These are phyloP conservation scores for Anneissia japonica DNA, from an alignment of 35 echinoderm and acorn worm genomes.

Conservation along the genomic window DNA sequence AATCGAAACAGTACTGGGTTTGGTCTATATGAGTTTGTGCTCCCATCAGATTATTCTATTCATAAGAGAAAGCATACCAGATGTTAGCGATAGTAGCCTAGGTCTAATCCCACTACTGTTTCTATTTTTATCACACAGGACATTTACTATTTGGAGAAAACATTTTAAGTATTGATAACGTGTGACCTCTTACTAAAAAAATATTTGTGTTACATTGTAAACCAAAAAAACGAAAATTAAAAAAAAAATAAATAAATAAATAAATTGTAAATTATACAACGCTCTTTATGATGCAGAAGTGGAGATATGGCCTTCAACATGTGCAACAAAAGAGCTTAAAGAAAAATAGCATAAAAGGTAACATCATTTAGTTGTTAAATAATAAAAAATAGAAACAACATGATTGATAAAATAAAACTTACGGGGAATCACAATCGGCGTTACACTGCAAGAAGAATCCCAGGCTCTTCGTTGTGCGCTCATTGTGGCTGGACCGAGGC, in stretches of 20 bases:
- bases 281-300: background rate
- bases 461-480: constrained; percentile 64
- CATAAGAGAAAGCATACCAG: too few species aligned
- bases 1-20: too few species aligned
- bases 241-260: too few species aligned
- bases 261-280: too few species aligned
- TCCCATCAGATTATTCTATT: too few species aligned
- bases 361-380: background rate
- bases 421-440: constrained; percentile 96
- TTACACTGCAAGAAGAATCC: constrained; percentile 98
- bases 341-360: background rate
- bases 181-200: too few species aligned
- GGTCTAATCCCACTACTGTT: too few species aligned
- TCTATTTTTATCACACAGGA: background rate
- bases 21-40: too few species aligned
- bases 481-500: constrained; percentile 68
- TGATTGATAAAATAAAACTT: constrained; percentile 21
- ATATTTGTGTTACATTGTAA: background rate
- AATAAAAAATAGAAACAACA: background rate
- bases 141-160: background rate
- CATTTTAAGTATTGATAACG: background rate
- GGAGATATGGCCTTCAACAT: background rate
- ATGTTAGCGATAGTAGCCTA: too few species aligned
- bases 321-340: background rate
- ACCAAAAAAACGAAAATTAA: background rate